phyloP scores from a whole-genome alignment of 2,113 vertebrate species.

The Takifugu flavidus region DNA sequence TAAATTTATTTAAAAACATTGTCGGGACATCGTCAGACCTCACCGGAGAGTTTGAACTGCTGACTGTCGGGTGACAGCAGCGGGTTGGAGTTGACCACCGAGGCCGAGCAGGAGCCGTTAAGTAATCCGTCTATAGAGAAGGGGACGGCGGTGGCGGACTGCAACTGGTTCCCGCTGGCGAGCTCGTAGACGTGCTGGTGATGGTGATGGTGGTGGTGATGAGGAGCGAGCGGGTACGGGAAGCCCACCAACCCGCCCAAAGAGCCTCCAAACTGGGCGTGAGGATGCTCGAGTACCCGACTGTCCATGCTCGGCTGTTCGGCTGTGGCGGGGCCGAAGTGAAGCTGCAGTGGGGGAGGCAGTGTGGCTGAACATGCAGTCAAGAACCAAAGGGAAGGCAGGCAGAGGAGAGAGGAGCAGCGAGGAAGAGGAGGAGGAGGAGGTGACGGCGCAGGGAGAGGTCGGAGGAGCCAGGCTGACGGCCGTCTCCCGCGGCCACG shows the following conservation, averaged over 20 bases:
- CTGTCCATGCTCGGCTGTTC: constrained; percentile 90
- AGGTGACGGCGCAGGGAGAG: not conserved
- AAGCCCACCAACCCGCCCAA: constrained; percentile 91
- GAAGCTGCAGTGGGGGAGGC: constrained; percentile 59
- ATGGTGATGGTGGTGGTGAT: constrained; percentile 69
- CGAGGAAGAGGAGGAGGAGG: constrained; percentile 1
- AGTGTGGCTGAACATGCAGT: constrained; percentile 73
- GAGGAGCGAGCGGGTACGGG: constrained; percentile 86
- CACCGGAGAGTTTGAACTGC: constrained; percentile 94
- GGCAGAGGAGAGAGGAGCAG: constrained; percentile 25
- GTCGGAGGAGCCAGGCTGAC: not conserved
- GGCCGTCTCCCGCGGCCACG: constrained; percentile 32
- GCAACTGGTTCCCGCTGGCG: constrained; percentile 88
- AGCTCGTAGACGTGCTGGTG: constrained; percentile 91
- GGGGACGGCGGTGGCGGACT: constrained; percentile 82
- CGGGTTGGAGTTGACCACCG: constrained; percentile 83
- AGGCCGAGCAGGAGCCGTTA: constrained; percentile 89
- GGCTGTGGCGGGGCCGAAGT: constrained; percentile 70
- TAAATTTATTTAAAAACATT: too few species aligned
- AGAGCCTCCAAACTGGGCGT: constrained; percentile 92
- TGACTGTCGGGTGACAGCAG: constrained; percentile 84
- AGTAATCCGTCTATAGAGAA: constrained; percentile 99
- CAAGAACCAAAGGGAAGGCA: constrained; percentile 25
- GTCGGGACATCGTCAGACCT: constrained; percentile 14
- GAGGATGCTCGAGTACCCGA: constrained; percentile 94